Percentiles rank a stretch among this genome's conserved stretches.
Evolutionary conservation across 2,797 vertebrate genomes (phyloP).

Genomic region (Danionella dracula): DNA sequence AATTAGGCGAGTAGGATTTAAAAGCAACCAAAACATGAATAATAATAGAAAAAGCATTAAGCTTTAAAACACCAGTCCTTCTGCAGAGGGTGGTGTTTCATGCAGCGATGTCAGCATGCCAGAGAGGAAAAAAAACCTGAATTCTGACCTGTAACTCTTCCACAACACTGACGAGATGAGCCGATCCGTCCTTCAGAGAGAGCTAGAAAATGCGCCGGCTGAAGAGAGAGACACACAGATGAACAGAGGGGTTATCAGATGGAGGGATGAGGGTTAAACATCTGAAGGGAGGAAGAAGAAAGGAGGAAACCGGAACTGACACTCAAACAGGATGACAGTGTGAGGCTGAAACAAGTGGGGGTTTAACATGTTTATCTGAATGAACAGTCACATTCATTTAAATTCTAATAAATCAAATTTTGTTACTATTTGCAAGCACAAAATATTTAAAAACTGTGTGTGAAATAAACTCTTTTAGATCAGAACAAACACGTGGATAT

Average conservation of each 20-base stretch:
- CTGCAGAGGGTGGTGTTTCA: slow-evolving; percentile 32
- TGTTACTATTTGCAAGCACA: too few species aligned
- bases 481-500: too few species aligned
- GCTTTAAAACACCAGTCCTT: not conserved
- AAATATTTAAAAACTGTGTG: too few species aligned
- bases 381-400: too few species aligned
- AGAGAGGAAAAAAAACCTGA: slow-evolving; percentile 40
- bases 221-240: slow-evolving; percentile 58
- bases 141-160: slow-evolving; percentile 76
- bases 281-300: not conserved
- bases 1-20: too few species aligned
- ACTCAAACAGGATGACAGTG: too few species aligned
- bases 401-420: too few species aligned
- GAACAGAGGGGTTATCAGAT: slow-evolving; percentile 9
- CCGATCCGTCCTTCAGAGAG: slow-evolving; percentile 67
- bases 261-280: slow-evolving; percentile 7
- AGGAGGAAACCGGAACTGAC: not conserved
- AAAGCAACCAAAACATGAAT: not conserved
- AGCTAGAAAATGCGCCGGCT: slow-evolving; percentile 77
- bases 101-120: slow-evolving; percentile 58
- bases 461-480: too few species aligned
- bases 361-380: too few species aligned
- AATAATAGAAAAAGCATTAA: not conserved
- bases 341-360: too few species aligned
- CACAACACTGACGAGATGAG: slow-evolving; percentile 56